Percentiles rank a stretch among this genome's conserved stretches.
Conservation (phyloP, 2,797 vertebrate species). For the Pseudochromis fuscus region DNA sequence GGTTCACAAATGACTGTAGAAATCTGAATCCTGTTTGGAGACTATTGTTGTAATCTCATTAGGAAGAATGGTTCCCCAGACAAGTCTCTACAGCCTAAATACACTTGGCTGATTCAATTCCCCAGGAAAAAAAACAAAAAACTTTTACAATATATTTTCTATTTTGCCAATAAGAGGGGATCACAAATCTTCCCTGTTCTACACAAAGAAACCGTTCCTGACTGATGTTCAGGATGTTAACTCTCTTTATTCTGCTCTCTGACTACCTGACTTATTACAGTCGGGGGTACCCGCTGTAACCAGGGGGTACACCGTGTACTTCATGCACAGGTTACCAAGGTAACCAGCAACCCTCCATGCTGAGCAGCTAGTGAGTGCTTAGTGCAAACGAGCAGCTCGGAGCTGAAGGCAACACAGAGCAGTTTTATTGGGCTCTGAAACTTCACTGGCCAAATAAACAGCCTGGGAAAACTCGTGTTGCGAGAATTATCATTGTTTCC, state of each 20-base stretch:
- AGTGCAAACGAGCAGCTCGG: slow-evolving; percentile 50
- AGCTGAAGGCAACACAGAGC: slow-evolving; percentile 27
- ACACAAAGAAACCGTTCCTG: not conserved
- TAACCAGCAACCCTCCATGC: slow-evolving; percentile 67
- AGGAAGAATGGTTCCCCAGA: not conserved
- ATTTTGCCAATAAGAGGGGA: not conserved
- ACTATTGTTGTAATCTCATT: slow-evolving; percentile 4
- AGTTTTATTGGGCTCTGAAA: slow-evolving; percentile 71
- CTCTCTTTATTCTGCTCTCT: slow-evolving; percentile 5
- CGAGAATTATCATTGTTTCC: slow-evolving; percentile 59
- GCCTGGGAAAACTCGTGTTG: slow-evolving; percentile 73
- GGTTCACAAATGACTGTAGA: slow-evolving; percentile 30
- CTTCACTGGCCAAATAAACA: slow-evolving; percentile 62
- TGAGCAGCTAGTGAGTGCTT: slow-evolving; percentile 44
- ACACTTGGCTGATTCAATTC: not conserved
- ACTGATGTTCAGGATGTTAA: not conserved
- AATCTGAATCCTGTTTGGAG: slow-evolving; percentile 37
- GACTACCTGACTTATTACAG: slow-evolving; percentile 59
- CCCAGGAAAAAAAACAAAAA: too few species aligned
- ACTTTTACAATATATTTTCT: too few species aligned
- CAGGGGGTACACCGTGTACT: slow-evolving; percentile 33
- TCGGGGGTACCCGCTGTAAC: slow-evolving; percentile 25
- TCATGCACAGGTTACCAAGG: slow-evolving; percentile 67
- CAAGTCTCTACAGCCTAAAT: not conserved
- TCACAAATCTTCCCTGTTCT: not conserved